Evolutionary conservation across 2,797 vertebrate genomes (phyloP), one percentile per base, ranked within the genome.

Genomic region (Phalanger gymnotis): DNA sequence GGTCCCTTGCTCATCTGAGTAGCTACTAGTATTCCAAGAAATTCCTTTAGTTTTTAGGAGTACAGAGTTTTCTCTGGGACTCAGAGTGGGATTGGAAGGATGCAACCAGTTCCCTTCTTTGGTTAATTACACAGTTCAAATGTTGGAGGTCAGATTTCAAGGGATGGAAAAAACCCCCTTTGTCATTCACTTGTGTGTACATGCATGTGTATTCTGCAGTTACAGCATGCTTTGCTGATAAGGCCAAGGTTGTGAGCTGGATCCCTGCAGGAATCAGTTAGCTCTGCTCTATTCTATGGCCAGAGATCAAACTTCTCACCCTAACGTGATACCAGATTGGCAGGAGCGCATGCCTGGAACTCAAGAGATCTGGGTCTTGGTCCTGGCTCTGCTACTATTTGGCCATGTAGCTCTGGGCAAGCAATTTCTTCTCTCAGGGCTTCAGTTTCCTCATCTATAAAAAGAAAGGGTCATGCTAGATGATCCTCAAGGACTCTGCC

Each of bases 21-120:
- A 14, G 90, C 90, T 1, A 66, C 55, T 52, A 31, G n/a, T 52
- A 5, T 95, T 96, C 97, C 96, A 54, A 96, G 96, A 97, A 97
- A 58, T 55, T 87, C 95, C 91, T 89, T 91, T 53, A 0, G 19
- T 40, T 81, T 73, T 25, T 7, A n/a, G 16, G 66, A 22, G 19
- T 81, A n/a, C 34, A 7, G 92, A 92, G 89, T n/a, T 96, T 97
- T 95, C 96, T 96, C 47, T 12, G 94, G 95, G 95, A 66, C 22
- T 90, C 0, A 22, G 2, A 27, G 51, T 89, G 55, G 56, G 25
- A 92, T 25, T 14, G 54, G 91, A 61, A 66, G 94, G 56, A 53
- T 92, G 92, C 66, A 55, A 13, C 12, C 4, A 28, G 53, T n/a
- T 51, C 66, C 54, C 28, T 31, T 87, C 51, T 61, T 52, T 9